These are phyloP conservation scores for Xestia sexstrigata DNA, from an alignment of 2,888 invertebrate species.

Conservation along the genomic window DNA sequence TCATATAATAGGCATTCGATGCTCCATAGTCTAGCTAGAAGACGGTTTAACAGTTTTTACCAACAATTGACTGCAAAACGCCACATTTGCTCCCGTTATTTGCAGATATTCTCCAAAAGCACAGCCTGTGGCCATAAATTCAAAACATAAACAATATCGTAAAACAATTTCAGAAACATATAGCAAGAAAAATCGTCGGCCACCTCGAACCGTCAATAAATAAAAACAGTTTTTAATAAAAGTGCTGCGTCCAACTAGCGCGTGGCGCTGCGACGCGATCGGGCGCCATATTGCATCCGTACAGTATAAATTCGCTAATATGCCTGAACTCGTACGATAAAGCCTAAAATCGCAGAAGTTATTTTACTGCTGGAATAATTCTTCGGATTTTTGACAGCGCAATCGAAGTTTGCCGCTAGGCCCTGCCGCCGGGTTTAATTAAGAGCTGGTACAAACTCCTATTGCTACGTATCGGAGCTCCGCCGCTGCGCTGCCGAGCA, in stretches of 20 bases:
- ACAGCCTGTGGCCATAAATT: constrained; percentile 52
- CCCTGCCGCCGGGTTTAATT: constrained; percentile 86
- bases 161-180: constrained; percentile 65
- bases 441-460: constrained; percentile 83
- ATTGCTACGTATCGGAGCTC: constrained; percentile 80
- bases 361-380: constrained; percentile 89
- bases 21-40: neutral
- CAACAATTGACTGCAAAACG: neutral
- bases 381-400: constrained; percentile 91
- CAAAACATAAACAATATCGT: constrained; percentile 59
- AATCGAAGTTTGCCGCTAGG: constrained; percentile 90
- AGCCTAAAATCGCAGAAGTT: constrained; percentile 89
- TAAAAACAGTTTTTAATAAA: constrained; percentile 89
- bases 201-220: constrained; percentile 85
- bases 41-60: neutral
- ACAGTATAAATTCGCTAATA: constrained; percentile 89
- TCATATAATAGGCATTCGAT: neutral
- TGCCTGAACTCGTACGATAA: constrained; percentile 89
- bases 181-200: constrained; percentile 77
- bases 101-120: constrained; percentile 47
- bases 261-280: constrained; percentile 70
- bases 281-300: constrained; percentile 86
- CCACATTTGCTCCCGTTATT: constrained; percentile 29
- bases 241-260: constrained; percentile 81
- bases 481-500: constrained; percentile 72